Evolutionary conservation across 2,797 vertebrate genomes (phyloP).

Genomic region (Nannoperca australis): DNA sequence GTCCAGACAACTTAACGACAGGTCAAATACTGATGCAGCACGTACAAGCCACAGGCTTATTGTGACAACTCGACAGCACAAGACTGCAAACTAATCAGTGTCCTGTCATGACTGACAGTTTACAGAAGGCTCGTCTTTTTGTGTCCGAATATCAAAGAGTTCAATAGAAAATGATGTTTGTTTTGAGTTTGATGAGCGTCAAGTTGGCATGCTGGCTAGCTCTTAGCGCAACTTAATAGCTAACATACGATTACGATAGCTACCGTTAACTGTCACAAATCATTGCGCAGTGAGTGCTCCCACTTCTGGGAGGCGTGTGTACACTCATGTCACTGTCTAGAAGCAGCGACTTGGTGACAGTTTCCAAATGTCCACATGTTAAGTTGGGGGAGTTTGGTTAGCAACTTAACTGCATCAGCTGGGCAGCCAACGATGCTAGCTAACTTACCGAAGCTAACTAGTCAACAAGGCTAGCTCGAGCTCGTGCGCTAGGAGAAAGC

Average conservation of each 20-base stretch:
- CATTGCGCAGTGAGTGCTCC: accelerated
- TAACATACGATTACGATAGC: conserved; percentile 23
- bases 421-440: conserved; percentile 49
- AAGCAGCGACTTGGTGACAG: background rate
- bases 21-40: background rate
- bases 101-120: background rate
- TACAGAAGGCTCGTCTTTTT: background rate
- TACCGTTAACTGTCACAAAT: background rate
- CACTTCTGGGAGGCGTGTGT: accelerated
- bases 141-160: background rate
- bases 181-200: conserved; percentile 27
- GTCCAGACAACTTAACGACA: background rate
- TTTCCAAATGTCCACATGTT: background rate
- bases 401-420: conserved; percentile 31
- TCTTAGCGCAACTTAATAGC: conserved; percentile 56
- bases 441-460: conserved; percentile 57
- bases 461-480: conserved; percentile 53
- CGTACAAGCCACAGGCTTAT: background rate
- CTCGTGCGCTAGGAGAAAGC: conserved; percentile 12
- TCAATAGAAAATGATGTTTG: background rate
- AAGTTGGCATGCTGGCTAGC: conserved; percentile 53
- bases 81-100: background rate
- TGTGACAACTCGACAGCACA: background rate
- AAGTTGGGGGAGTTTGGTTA: conserved; percentile 1
- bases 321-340: accelerated